These are phyloP conservation scores for Vulpes vulpes DNA, from an alignment of 2,113 vertebrate genomes.

Conservation along the genomic window DNA sequence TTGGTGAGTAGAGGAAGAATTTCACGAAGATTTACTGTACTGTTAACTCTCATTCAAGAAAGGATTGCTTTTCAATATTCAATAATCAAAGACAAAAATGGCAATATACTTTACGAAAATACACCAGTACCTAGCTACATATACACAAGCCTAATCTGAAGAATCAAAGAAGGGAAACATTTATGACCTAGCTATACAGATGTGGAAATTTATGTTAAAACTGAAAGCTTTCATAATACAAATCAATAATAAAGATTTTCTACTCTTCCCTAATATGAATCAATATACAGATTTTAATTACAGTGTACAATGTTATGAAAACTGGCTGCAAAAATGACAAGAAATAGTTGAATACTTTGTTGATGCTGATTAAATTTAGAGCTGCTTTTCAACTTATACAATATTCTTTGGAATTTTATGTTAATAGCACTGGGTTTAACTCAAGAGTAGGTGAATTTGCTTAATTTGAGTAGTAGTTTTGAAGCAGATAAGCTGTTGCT, in stretches of 20 bases:
- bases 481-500: constrained; percentile 11
- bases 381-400: not conserved
- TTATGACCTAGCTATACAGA: not conserved
- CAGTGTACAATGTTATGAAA: not conserved
- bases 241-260: not conserved
- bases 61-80: not conserved
- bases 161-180: not conserved
- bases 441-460: not conserved
- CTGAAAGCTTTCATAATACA: constrained; percentile 16
- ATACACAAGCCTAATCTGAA: constrained; percentile 5
- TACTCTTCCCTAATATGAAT: not conserved
- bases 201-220: not conserved
- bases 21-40: constrained; percentile 15
- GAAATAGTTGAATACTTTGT: not conserved
- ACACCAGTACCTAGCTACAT: not conserved
- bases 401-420: not conserved
- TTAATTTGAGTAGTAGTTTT: not conserved
- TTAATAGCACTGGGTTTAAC: not conserved
- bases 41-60: constrained; percentile 3
- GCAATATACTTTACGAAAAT: not conserved
- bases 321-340: not conserved
- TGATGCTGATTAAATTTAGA: not conserved
- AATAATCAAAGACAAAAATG: constrained; percentile 22
- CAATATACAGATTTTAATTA: not conserved
- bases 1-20: not conserved